Evolutionary conservation across 2,888 invertebrate genomes (phyloP).

Genomic region (Silvanus unidentatus): DNA sequence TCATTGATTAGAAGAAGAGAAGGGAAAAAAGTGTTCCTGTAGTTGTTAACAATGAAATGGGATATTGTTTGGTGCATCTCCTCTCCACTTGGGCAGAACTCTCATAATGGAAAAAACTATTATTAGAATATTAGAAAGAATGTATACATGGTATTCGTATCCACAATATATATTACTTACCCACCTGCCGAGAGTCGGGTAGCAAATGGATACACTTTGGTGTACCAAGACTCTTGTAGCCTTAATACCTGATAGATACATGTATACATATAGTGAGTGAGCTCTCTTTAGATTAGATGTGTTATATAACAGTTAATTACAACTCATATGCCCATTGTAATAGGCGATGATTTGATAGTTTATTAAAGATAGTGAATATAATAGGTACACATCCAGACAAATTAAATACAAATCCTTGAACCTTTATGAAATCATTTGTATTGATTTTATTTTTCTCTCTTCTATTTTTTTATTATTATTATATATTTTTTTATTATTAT

Average conservation of each 20-base stretch:
- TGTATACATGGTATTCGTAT: neutral
- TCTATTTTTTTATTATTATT: too few species aligned
- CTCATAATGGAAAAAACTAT: too few species aligned
- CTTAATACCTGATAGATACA: too few species aligned
- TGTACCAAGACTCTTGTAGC: too few species aligned
- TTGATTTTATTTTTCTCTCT: constrained; percentile 2
- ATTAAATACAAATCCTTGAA: constrained; percentile 6
- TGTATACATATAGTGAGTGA: too few species aligned
- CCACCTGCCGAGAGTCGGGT: neutral
- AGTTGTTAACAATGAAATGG: too few species aligned
- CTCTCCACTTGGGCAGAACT: too few species aligned
- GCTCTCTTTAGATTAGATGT: constrained; percentile 4
- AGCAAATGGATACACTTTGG: neutral
- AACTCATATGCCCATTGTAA: constrained; percentile 4
- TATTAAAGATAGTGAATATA: constrained; percentile 5
- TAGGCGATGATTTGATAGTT: constrained; percentile 7
- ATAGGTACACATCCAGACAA: constrained; percentile 2
- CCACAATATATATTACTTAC: constrained; percentile 1
- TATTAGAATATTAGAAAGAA: too few species aligned
- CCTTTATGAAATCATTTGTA: constrained; percentile 5
- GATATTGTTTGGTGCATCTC: too few species aligned
- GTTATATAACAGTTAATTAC: constrained; percentile 7
- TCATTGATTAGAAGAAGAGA: too few species aligned
- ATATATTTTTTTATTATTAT: too few species aligned
- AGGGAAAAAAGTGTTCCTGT: too few species aligned